Evolutionary conservation across 2,113 vertebrate species (phyloP), one percentile per base, ranked within the genome.

Genomic region (Lipophrys pholis): DNA sequence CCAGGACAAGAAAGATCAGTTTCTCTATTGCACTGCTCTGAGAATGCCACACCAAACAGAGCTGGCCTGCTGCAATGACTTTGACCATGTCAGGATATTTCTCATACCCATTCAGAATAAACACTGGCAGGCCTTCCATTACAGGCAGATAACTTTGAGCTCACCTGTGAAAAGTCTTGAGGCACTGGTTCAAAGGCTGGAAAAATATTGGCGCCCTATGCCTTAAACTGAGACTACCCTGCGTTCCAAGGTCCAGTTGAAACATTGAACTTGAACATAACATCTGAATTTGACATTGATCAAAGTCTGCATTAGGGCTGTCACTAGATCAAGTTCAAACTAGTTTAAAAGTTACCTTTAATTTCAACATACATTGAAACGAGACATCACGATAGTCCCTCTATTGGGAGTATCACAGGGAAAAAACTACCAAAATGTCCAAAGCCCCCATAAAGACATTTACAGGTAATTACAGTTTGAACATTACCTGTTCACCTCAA

Each of bases 41-140:
- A 49, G 60, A 59, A 68, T 69, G 63, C 56, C 64, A 45, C 58
- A 71, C 72, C 84, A 89, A 91, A 91, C 76, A 76, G 51, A 11
- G 52, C 17, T 14, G 8, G 57, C 65, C 62, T 68, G 78, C 59
- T 10, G 50, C 80, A 67, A 82, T 41, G 82, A 87, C 83, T 84
- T 85, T 77, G 79, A 83, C 79, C 81, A 84, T 93, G 92, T 93
- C 79, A 87, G 65, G 83, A 92, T 90, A 91, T 91, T 89, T 93
- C 84, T 70, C 92, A 81, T 76, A 56, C 55, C 39, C 46, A 41
- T 68, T 80, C 83, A 65, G 63, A 86, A 79, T 79, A 79, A 87
- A 91, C 87, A 89, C 54, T 86, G 84, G 87, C 89, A 83, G 81
- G 50, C 72, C 62, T 89, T 91, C 83, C 76, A 83, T 92, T 81